These are phyloP conservation scores for Pituophis catenifer DNA, from an alignment of 2,113 vertebrate species.

Conservation along the genomic window DNA sequence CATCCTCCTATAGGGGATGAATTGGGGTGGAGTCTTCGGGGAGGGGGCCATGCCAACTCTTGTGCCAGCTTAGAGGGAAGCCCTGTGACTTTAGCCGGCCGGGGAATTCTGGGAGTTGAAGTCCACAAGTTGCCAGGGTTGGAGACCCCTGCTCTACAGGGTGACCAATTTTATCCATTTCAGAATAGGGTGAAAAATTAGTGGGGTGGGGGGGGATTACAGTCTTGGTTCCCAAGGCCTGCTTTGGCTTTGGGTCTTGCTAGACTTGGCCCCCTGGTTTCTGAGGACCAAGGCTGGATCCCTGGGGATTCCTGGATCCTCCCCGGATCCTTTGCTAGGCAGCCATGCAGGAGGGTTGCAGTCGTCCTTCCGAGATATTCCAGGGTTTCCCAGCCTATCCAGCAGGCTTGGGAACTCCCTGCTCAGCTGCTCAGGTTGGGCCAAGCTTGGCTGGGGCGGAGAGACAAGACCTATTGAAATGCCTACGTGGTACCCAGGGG, in stretches of 20 bases:
- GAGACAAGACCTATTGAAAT: background rate
- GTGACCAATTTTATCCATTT: background rate
- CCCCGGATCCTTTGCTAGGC: background rate
- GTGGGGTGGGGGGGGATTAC: accelerated
- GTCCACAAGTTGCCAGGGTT: background rate
- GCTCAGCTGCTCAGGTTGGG: background rate
- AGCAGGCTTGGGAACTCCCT: background rate
- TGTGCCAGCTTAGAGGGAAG: background rate
- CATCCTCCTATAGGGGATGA: background rate
- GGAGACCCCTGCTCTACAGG: background rate
- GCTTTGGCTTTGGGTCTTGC: background rate
- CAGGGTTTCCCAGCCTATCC: background rate
- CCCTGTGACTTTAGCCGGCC: background rate
- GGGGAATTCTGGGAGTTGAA: background rate
- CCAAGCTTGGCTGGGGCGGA: background rate
- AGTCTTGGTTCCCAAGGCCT: background rate
- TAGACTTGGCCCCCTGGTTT: background rate
- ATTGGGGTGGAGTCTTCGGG: background rate
- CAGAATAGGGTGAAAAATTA: background rate
- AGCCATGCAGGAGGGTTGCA: background rate
- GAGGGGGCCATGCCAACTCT: background rate
- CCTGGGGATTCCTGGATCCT: background rate
- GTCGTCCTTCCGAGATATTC: background rate
- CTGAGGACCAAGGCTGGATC: background rate
- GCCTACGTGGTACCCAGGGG: background rate